Conservation (phyloP, 2,113 vertebrate genomes). For the Chitala chitala region DNA sequence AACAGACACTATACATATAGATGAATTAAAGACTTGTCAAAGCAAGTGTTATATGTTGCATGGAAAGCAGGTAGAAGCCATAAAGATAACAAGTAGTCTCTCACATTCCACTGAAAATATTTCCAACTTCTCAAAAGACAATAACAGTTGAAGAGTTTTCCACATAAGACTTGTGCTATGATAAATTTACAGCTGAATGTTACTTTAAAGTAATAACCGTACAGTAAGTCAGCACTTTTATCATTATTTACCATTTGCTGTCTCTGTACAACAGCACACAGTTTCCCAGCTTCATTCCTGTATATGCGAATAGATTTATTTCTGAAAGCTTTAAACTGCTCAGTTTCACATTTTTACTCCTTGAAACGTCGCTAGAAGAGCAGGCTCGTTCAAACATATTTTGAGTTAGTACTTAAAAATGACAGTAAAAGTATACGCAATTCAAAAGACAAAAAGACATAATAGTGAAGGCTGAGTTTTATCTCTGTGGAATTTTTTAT, state of each 20-base stretch:
- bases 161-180: constrained; percentile 26
- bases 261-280: neutral
- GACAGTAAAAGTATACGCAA: neutral
- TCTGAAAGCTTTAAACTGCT: neutral
- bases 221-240: too few relatives aligned
- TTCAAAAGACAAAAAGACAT: neutral
- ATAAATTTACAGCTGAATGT: constrained; percentile 14
- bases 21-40: too few relatives aligned
- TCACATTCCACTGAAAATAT: constrained; percentile 58
- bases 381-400: neutral
- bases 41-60: constrained; percentile 63
- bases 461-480: neutral
- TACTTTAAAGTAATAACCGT: too few relatives aligned
- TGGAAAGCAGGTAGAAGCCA: constrained; percentile 56
- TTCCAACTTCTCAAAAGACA: constrained; percentile 25
- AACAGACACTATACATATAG: constrained; percentile 46
- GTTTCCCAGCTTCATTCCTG: neutral
- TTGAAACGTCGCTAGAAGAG: neutral
- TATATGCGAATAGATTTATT: neutral
- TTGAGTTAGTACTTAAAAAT: neutral
- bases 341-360: neutral
- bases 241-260: too few relatives aligned
- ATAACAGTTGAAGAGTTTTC: constrained; percentile 23
- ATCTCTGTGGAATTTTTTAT: too few relatives aligned
- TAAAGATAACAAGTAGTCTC: constrained; percentile 58